Conservation (phyloP, 2,113 vertebrate genomes). For the Aleadryas rufinucha region DNA sequence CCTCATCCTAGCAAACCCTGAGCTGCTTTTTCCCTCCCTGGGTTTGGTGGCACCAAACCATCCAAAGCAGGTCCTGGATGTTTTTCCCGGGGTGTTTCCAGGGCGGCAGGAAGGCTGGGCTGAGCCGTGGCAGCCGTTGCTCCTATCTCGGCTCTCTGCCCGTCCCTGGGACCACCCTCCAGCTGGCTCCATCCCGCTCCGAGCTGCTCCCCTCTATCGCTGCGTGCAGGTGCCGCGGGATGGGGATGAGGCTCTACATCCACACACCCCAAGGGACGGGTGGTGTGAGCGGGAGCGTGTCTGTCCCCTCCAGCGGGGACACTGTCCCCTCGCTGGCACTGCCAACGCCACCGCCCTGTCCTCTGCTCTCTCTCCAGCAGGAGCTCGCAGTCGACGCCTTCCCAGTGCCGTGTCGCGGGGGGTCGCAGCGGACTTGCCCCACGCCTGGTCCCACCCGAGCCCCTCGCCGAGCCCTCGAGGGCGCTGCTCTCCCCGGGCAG, state of each 20-base stretch:
- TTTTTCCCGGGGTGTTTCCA: neutral
- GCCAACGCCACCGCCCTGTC: neutral
- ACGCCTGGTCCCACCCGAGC: rapidly evolving
- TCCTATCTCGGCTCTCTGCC: neutral
- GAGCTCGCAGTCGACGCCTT: rapidly evolving
- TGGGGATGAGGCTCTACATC: neutral
- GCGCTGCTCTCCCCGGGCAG: neutral
- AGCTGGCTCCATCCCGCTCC: neutral
- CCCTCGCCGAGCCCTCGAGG: rapidly evolving
- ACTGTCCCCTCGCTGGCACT: neutral
- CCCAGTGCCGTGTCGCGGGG: rapidly evolving
- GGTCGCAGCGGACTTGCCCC: neutral
- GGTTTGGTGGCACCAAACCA: neutral
- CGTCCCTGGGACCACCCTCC: neutral
- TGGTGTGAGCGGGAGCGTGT: rapidly evolving
- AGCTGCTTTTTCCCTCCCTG: neutral
- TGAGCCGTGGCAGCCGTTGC: neutral
- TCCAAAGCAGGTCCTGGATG: rapidly evolving
- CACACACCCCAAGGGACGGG: neutral
- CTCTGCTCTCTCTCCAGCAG: neutral
- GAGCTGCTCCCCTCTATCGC: neutral
- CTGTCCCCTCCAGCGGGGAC: neutral
- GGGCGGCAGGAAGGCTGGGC: neutral
- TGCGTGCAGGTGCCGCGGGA: neutral
- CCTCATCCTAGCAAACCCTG: neutral